These are phyloP conservation scores for Cheilosia soror DNA, from an alignment of 2,888 invertebrate genomes.

Conservation along the genomic window DNA sequence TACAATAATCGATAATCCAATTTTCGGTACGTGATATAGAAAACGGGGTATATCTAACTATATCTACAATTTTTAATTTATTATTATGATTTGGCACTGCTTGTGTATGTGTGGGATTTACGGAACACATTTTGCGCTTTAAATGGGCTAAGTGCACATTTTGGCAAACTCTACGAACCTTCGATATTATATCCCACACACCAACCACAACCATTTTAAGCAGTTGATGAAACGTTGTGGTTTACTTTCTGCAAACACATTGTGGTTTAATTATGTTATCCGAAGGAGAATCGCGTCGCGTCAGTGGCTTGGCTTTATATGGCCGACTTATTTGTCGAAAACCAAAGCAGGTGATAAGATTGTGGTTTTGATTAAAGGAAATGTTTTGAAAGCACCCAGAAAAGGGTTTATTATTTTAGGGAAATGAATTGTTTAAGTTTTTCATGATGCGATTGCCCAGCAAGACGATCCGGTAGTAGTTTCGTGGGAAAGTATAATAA, in stretches of 20 bases:
- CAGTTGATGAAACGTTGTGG: constrained; percentile 58
- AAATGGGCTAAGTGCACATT: constrained; percentile 52
- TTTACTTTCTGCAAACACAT: constrained; percentile 53
- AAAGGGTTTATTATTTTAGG: constrained; percentile 4
- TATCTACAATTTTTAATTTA: constrained; percentile 47
- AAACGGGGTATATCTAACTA: constrained; percentile 10
- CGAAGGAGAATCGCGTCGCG: constrained; percentile 43
- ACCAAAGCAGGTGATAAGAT: constrained; percentile 39
- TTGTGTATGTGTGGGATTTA: constrained; percentile 10
- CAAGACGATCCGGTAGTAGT: too few relatives aligned
- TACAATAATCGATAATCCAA: constrained; percentile 65
- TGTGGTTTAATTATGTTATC: constrained; percentile 60
- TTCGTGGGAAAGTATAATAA: too few relatives aligned
- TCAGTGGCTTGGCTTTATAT: constrained; percentile 36
- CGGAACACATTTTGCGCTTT: constrained; percentile 25
- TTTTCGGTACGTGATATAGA: constrained; percentile 30
- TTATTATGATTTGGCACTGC: constrained; percentile 12
- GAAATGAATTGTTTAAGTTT: constrained; percentile 1
- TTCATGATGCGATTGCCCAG: neutral
- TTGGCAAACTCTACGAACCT: constrained; percentile 30
- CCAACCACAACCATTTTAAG: constrained; percentile 22
- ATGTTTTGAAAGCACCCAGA: neutral
- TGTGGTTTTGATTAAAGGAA: constrained; percentile 12
- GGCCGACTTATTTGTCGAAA: constrained; percentile 10
- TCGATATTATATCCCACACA: neutral